A percentile compares a stretch with the other conserved stretches of the same genome.
Evolutionary conservation across 2,113 vertebrate species (phyloP).

Genomic region (Mobula hypostoma): DNA sequence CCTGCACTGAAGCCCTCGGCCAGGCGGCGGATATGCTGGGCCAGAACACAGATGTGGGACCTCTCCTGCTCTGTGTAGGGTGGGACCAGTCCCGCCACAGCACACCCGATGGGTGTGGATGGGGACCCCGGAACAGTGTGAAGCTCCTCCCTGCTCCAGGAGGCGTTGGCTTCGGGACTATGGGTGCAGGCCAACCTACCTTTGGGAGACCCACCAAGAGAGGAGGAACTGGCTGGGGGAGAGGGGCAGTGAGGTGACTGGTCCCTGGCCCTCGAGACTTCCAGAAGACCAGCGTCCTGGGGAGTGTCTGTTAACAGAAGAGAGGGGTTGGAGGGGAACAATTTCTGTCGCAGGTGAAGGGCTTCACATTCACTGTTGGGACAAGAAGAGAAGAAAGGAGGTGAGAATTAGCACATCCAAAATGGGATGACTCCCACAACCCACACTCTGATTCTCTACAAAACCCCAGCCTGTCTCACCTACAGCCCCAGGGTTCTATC

Average conservation of each 20-base stretch:
- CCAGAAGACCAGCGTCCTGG: too few species aligned
- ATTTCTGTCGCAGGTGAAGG: slow-evolving; percentile 44
- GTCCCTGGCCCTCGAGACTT: too few species aligned
- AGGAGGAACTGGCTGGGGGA: background rate
- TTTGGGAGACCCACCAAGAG: too few species aligned
- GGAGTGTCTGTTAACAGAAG: background rate
- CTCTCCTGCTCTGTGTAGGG: slow-evolving; percentile 51
- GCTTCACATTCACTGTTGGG: slow-evolving; percentile 56
- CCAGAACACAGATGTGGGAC: slow-evolving; percentile 60
- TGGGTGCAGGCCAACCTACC: too few species aligned
- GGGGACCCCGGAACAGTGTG: too few species aligned
- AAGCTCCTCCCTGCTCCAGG: too few species aligned
- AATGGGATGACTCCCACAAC: too few species aligned
- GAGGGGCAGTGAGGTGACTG: too few species aligned
- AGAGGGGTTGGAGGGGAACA: background rate
- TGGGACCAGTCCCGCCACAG: too few species aligned
- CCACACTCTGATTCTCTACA: background rate
- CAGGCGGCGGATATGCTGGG: slow-evolving; percentile 66
- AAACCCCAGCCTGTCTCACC: background rate
- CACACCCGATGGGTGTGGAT: too few species aligned
- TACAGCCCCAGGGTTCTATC: background rate
- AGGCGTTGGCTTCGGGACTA: too few species aligned
- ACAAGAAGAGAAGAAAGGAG: background rate
- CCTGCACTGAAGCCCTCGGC: slow-evolving; percentile 49
- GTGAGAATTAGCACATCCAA: too few species aligned